Evolutionary conservation across 2,888 invertebrate species (phyloP), one percentile per base, ranked within the genome.

Genomic region (Sarcophaga subvicina): DNA sequence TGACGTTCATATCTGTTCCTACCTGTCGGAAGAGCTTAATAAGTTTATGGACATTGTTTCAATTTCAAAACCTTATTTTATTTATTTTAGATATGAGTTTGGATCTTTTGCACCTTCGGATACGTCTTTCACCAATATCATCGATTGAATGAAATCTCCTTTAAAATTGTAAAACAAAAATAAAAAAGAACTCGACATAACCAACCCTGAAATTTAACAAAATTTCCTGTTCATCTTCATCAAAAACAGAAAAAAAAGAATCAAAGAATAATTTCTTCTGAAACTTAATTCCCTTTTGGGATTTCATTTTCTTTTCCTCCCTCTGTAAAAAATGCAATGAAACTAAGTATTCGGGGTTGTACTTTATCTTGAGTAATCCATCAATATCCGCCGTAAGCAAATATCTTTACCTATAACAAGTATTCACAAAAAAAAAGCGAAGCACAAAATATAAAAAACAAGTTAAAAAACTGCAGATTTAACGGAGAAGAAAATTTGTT

Each of bases 401-500:
- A 87, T 37, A 10, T 83, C 79, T 22, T 6, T 80, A 76, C 70
- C 83, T 73, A 67, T 49, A 25, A 60, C 47, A 70, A 27, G 8
- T 37, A 37, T 8, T 37, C 37, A 2, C 60, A 17, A 73, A 49
- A 69, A 17, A 37, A 47, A 60, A 49, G n/a, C 14, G 20, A 20
- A 66, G 22, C 22, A 63, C 12, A 49, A 45, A 37, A 60, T 11
- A 70, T 4, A 63, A 83, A 66, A n/a, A 70, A 8, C 63, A 83
- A 66, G 59, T 73, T 67, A 45, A 14, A n/a, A 20, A 72, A 72
- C 60, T 63, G 80, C 63, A 83, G 64, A 83, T 47, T 69, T 60
- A 77, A 78, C 77, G 73, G 73, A 78, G 86, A 80, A 81, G 81
- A 79, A 84, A 84, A 87, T 84, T 81, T 81, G 80, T 87, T 86